phyloP scores from a whole-genome alignment of 2,888 invertebrate species.

The Thera britannica region DNA sequence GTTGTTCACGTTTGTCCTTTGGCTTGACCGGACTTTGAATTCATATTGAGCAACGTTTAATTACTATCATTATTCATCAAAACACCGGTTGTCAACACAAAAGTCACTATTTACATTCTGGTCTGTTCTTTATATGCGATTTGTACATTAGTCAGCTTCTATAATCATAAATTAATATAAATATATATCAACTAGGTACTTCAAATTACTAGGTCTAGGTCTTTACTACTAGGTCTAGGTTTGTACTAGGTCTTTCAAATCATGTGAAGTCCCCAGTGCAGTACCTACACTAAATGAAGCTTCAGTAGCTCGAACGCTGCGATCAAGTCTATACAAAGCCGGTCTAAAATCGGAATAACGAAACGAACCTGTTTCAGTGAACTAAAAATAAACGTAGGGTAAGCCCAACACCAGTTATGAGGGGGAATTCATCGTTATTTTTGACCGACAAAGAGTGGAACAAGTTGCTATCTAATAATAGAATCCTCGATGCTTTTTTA shows the following conservation, averaged over 20 bases:
- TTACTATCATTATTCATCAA: background rate
- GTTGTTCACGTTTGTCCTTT: background rate
- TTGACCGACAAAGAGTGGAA: constrained; percentile 68
- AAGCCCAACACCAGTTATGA: constrained; percentile 50
- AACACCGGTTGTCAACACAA: background rate
- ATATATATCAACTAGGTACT: background rate
- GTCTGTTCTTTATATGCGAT: background rate
- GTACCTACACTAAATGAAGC: background rate
- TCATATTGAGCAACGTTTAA: background rate
- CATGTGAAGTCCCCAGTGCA: background rate
- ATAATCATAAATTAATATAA: too few relatives aligned
- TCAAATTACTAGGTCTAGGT: background rate
- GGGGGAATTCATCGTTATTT: constrained; percentile 66
- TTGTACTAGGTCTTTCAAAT: too few relatives aligned
- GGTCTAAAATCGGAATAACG: constrained; percentile 34
- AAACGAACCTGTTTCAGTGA: constrained; percentile 38
- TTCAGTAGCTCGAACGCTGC: background rate
- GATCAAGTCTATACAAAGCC: constrained; percentile 30
- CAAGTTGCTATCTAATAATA: constrained; percentile 70
- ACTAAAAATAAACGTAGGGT: constrained; percentile 37
- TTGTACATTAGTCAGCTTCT: background rate
- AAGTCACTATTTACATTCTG: background rate
- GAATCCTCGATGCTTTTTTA: constrained; percentile 68
- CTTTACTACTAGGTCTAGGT: too few relatives aligned
- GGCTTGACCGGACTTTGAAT: background rate